Evolutionary conservation across 2,888 invertebrate genomes (phyloP).

Genomic region (Melieria omissa): DNA sequence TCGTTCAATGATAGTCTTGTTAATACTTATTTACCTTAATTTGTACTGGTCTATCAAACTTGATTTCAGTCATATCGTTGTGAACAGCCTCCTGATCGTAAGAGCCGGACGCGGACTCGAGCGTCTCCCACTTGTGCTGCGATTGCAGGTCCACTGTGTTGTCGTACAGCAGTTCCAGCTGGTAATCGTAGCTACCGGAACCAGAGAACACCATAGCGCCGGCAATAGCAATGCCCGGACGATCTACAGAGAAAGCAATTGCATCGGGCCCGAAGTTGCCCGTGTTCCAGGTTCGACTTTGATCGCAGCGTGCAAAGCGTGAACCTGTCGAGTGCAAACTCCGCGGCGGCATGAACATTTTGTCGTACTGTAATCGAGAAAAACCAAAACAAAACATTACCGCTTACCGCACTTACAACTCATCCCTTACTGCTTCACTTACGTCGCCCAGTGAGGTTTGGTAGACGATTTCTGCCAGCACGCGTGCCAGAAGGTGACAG

Average conservation of each 20-base stretch:
- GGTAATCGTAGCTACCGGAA: constrained; percentile 88
- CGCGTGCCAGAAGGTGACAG: constrained; percentile 82
- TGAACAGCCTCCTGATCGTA: constrained; percentile 87
- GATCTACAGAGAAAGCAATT: constrained; percentile 92
- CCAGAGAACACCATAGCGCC: constrained; percentile 94
- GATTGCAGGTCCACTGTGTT: constrained; percentile 69
- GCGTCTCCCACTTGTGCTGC: constrained; percentile 85
- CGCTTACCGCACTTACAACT: background rate
- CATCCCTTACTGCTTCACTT: constrained; percentile 51
- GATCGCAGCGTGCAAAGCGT: constrained; percentile 90
- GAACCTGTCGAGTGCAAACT: constrained; percentile 87
- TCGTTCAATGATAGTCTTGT: too few species aligned
- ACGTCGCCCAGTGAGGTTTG: constrained; percentile 82
- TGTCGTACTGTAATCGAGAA: constrained; percentile 57
- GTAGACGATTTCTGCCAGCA: constrained; percentile 88
- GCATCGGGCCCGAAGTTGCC: constrained; percentile 97
- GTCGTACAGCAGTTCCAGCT: constrained; percentile 87
- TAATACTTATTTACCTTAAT: constrained; percentile 74
- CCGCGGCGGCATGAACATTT: constrained; percentile 70
- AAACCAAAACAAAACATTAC: background rate
- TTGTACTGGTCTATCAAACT: constrained; percentile 87
- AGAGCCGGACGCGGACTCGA: constrained; percentile 85
- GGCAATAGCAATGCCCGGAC: constrained; percentile 86
- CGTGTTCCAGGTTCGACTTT: constrained; percentile 94
- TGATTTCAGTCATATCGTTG: constrained; percentile 89